Evolutionary conservation across 2,888 invertebrate species (phyloP).

Genomic region (Pseudanteris insignis): DNA sequence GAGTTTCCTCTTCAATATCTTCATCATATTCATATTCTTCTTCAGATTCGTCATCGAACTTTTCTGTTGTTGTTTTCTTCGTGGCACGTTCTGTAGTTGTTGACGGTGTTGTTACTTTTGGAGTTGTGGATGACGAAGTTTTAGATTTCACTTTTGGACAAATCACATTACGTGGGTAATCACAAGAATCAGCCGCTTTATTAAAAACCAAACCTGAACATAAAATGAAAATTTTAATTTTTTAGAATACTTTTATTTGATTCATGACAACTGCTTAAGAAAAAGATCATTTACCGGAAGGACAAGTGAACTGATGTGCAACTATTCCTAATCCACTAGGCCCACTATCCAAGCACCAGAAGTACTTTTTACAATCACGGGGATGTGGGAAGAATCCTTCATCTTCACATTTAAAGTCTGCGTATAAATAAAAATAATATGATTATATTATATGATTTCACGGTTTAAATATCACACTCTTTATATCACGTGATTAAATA

Average conservation of each 20-base stretch:
- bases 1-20: slow-evolving; percentile 68
- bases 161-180: slow-evolving; percentile 87
- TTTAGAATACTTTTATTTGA: too few species aligned
- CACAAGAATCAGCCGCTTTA: slow-evolving; percentile 90
- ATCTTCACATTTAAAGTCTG: slow-evolving; percentile 90
- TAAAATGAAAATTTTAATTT: too few species aligned
- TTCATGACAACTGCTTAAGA: too few species aligned
- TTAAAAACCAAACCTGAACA: slow-evolving; percentile 86
- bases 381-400: slow-evolving; percentile 94
- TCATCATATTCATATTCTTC: slow-evolving; percentile 68
- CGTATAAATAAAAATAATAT: too few species aligned
- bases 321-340: slow-evolving; percentile 89
- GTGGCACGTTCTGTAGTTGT: slow-evolving; percentile 61
- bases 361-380: slow-evolving; percentile 92
- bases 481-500: too few species aligned
- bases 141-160: slow-evolving; percentile 75
- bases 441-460: too few species aligned
- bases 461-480: too few species aligned
- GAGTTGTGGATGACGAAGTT: slow-evolving; percentile 66
- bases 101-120: slow-evolving; percentile 62
- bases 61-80: slow-evolving; percentile 68
- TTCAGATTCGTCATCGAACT: slow-evolving; percentile 63
- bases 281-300: slow-evolving; percentile 72
- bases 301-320: slow-evolving; percentile 92
- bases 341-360: slow-evolving; percentile 91